phyloP scores from a whole-genome alignment of 2,797 vertebrate genomes.

The Pangasius macronema region DNA sequence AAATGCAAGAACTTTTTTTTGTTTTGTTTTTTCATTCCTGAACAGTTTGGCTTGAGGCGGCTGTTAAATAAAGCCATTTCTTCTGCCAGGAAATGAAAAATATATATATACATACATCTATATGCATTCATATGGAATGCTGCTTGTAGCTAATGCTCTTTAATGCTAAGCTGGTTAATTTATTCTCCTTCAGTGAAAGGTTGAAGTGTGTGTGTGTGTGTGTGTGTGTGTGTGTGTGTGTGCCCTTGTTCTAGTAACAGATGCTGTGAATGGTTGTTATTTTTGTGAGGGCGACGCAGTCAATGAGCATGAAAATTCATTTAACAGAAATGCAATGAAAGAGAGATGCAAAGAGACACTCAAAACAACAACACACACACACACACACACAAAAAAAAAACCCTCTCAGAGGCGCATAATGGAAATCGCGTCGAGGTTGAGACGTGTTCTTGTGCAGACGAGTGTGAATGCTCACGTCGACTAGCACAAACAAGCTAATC shows the following conservation, averaged over 20 bases:
- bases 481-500: constrained; percentile 51
- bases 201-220: constrained; percentile 3
- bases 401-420: constrained; percentile 41
- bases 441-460: constrained; percentile 43
- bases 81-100: constrained; percentile 22
- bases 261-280: constrained; percentile 25
- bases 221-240: constrained; percentile 17
- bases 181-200: neutral
- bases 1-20: neutral
- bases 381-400: too few species aligned
- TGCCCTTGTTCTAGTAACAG: constrained; percentile 17
- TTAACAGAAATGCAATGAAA: constrained; percentile 55
- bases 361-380: constrained; percentile 37
- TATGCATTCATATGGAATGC: neutral
- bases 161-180: neutral
- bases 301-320: constrained; percentile 74
- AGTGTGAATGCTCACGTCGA: constrained; percentile 39
- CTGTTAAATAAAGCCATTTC: constrained; percentile 27
- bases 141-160: constrained; percentile 4
- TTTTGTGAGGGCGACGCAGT: constrained; percentile 56
- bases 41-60: constrained; percentile 36
- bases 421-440: constrained; percentile 27
- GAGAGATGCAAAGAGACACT: constrained; percentile 46
- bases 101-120: neutral
- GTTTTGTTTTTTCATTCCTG: constrained; percentile 9